Percentiles rank a stretch among this genome's conserved stretches.
Evolutionary conservation across 2,113 vertebrate species (phyloP).

Genomic region (Catagonus wagneri): DNA sequence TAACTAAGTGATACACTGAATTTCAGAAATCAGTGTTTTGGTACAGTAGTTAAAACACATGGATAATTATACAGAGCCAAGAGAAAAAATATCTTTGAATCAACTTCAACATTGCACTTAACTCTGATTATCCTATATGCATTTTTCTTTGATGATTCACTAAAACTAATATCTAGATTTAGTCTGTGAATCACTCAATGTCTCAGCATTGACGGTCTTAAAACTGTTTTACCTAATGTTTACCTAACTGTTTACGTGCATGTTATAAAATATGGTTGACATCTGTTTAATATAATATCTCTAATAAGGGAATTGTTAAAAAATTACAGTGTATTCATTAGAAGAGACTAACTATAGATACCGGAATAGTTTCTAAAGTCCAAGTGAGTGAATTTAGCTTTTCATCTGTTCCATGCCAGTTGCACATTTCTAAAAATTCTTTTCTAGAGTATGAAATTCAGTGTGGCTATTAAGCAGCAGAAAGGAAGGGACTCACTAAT

Average conservation of each 20-base stretch:
- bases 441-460: not conserved
- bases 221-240: not conserved
- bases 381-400: not conserved
- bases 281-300: not conserved
- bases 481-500: not conserved
- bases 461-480: not conserved
- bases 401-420: not conserved
- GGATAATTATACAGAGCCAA: not conserved
- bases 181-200: not conserved
- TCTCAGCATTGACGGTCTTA: not conserved
- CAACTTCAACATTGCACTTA: not conserved
- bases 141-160: not conserved
- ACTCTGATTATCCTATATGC: not conserved
- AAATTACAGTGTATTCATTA: not conserved
- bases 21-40: slow-evolving; percentile 10
- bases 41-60: not conserved
- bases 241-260: not conserved
- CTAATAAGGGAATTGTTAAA: not conserved
- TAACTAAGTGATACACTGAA: not conserved
- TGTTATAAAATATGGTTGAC: not conserved
- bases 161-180: not conserved
- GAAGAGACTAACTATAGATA: not conserved
- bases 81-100: not conserved
- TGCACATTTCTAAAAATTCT: not conserved
- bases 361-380: not conserved